Conservation (phyloP, 2,888 invertebrate genomes). For the Pachydiplax longipennis region DNA sequence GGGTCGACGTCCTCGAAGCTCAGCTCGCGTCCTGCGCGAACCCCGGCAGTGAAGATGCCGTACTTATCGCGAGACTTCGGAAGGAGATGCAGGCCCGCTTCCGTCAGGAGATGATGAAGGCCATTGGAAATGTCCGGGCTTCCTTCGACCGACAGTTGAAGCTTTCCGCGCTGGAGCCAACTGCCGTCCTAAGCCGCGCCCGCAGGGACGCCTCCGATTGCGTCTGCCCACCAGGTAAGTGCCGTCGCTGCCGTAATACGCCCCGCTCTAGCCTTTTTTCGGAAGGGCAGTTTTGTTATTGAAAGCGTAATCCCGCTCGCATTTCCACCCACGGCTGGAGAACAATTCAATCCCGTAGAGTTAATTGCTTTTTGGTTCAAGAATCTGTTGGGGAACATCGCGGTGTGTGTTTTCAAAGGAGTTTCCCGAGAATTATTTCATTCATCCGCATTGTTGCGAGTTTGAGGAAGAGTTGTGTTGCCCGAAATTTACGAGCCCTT, state of each 20-base stretch:
- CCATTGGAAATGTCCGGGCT: conserved; percentile 54
- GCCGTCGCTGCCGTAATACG: neutral
- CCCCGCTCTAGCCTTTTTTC: neutral
- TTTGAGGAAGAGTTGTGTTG: neutral
- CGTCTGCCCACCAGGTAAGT: conserved; percentile 75
- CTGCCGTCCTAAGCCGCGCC: conserved; percentile 60
- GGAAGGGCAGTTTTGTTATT: neutral
- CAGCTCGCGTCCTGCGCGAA: conserved; percentile 65
- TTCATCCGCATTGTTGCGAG: neutral
- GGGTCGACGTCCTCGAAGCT: conserved; percentile 65
- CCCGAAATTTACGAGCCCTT: too few species aligned
- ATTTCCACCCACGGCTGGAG: too few species aligned
- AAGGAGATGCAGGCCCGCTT: conserved; percentile 63
- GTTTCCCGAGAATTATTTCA: neutral
- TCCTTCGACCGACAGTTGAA: conserved; percentile 30
- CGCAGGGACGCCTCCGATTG: conserved; percentile 71
- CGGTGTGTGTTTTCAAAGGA: too few species aligned
- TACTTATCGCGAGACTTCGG: conserved; percentile 65
- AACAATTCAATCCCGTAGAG: too few species aligned
- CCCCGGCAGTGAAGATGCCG: conserved; percentile 59
- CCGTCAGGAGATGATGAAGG: conserved; percentile 59
- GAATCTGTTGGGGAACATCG: too few species aligned
- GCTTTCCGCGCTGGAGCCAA: conserved; percentile 48
- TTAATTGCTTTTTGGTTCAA: too few species aligned
- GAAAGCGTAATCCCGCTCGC: too few species aligned